Conservation (phyloP, 1,140 invertebrate genomes). For the Reticulitermes speratus region DNA sequence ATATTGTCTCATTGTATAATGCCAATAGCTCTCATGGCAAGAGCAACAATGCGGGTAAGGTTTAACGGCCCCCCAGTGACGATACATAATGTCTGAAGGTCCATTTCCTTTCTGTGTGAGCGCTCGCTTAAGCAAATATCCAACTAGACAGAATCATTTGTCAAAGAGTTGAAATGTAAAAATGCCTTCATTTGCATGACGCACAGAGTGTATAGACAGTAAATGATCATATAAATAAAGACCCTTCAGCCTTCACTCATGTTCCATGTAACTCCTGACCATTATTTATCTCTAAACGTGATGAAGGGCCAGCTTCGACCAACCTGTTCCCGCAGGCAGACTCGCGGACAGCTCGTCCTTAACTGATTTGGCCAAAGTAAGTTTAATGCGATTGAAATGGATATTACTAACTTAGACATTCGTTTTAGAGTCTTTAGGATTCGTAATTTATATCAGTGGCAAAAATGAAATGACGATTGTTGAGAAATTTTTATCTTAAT, state of each 20-base stretch:
- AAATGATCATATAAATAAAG: conserved; percentile 5
- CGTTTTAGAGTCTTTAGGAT: too few species aligned
- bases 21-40: too few species aligned
- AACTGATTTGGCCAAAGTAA: too few species aligned
- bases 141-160: conserved; percentile 3
- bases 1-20: too few species aligned
- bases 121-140: conserved; percentile 5
- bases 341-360: too few species aligned
- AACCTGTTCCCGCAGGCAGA: too few species aligned
- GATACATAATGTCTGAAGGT: background rate
- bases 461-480: too few species aligned
- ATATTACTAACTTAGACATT: too few species aligned
- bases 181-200: background rate
- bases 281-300: background rate
- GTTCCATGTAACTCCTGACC: background rate
- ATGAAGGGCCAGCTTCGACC: too few species aligned
- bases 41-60: background rate
- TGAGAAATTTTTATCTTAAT: too few species aligned
- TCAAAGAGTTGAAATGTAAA: background rate
- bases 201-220: background rate
- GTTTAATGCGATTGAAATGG: too few species aligned
- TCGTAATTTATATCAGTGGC: too few species aligned
- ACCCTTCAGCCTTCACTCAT: background rate
- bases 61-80: background rate
- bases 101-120: background rate